Base-by-base conservation (phyloP, 1,140 invertebrate genomes). In the Listronotus bonariensis region DNA sequence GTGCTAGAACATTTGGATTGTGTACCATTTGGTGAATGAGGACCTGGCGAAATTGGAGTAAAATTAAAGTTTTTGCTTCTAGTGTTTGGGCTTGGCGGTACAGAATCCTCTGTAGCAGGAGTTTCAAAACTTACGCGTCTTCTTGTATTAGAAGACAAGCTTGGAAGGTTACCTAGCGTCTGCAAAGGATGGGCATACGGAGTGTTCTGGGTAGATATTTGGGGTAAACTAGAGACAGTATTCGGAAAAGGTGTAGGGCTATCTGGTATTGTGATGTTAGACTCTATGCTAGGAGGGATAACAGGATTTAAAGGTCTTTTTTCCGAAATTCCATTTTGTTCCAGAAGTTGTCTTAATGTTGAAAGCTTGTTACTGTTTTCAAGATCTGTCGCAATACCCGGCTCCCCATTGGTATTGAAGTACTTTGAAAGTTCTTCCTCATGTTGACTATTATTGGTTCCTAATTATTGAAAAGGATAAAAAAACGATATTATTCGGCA, bases 11-110 rank as follows among this genome's bases (percentile, higher is more conserved):
- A 84, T 70, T 82, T 83, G 4, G 81, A 83, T 34, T 80, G 78
- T 38, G 75, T 79, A 70, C 79, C 83, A 45, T 82, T 83, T 15
- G 85, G 86, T 5, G 83, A 85, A 73, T 84, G 82, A 20, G 87
- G 85, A 55, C 87, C 85, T 6, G 90, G 90, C 20, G 71, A 84
- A 82, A 67, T 82, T 54, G 74, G 81, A 71, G 74, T 89, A 74
- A 95, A 95, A 77, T 88, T 91, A 75, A 92, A 93, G 74, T 89
- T 89, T 72, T 89, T 87, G 41, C 88, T 82, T 69, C 90, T 82
- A 57, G 73, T 80, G 51, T 76, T 78, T 2, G 86, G 86, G 79
- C 86, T 87, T 55, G 80, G 81, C 32, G 84, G 82, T 14, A 83
- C 80, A 14, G 77, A 73, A 20, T 76, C 72, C 9, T 72, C 73